phyloP scores from a whole-genome alignment of 1,140 invertebrate species.

The Drosophila ercepeae region DNA sequence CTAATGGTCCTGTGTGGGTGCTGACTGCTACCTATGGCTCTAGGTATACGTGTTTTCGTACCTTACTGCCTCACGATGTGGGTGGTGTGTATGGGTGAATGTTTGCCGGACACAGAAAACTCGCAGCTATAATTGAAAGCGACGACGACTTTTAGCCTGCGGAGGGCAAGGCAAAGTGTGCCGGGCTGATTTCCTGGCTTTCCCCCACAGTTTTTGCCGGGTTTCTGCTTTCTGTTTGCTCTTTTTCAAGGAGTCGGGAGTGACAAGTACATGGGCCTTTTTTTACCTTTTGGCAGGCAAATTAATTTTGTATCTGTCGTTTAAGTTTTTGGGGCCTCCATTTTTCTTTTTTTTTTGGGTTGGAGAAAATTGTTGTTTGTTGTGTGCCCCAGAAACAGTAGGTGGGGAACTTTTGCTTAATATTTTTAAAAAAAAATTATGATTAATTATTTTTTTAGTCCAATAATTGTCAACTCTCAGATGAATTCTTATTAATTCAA shows the following conservation, averaged over 20 bases:
- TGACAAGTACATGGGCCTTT: conserved; percentile 45
- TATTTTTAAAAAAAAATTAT: too few species aligned
- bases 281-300: conserved; percentile 70
- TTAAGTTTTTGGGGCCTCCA: conserved; percentile 51
- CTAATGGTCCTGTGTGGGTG: conserved; percentile 66
- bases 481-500: too few species aligned
- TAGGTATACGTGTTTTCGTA: conserved; percentile 1
- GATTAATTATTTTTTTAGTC: too few species aligned
- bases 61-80: conserved; percentile 7
- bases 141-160: conserved; percentile 61
- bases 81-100: conserved; percentile 37
- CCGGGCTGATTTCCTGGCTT: conserved; percentile 38
- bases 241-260: conserved; percentile 5
- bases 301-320: conserved; percentile 80
- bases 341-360: conserved; percentile 2
- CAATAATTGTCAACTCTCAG: too few species aligned
- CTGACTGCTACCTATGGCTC: conserved; percentile 4
- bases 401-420: not conserved
- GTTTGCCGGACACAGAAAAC: conserved; percentile 47
- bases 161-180: conserved; percentile 45
- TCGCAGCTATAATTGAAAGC: conserved; percentile 60
- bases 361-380: conserved; percentile 6
- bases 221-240: conserved; percentile 19
- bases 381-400: conserved; percentile 8
- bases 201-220: not conserved